Evolutionary conservation across 1,140 invertebrate genomes (phyloP).

Genomic region (Anastrepha obliqua): DNA sequence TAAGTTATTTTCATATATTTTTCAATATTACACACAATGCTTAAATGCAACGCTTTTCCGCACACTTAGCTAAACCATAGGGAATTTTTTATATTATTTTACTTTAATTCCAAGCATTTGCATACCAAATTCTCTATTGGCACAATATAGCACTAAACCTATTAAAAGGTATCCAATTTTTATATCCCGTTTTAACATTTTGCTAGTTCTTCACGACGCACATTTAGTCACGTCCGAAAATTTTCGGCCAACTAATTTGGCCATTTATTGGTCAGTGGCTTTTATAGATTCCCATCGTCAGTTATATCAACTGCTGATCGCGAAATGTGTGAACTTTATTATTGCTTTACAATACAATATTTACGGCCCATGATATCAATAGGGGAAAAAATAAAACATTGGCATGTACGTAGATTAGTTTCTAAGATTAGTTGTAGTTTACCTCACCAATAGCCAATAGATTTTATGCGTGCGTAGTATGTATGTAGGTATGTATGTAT

Average conservation of each 20-base stretch:
- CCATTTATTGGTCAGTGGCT: conserved; percentile 55
- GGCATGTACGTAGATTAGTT: no score
- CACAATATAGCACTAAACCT: conserved; percentile 60
- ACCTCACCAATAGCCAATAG: no score
- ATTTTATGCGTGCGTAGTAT: no score
- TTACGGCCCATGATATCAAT: conserved; percentile 7
- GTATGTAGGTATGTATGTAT: no score
- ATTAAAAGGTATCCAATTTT: conserved; percentile 61
- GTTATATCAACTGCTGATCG: conserved; percentile 51
- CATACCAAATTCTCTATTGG: conserved; percentile 62
- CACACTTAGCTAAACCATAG: no score
- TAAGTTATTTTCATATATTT: not conserved
- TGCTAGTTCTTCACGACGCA: conserved; percentile 54
- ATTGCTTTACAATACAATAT: conserved; percentile 61
- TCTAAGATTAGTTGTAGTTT: no score
- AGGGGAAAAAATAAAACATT: no score
- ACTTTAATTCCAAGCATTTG: not conserved
- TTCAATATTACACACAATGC: not conserved
- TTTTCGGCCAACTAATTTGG: conserved; percentile 65
- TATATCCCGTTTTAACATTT: conserved; percentile 61
- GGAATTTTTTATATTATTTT: not conserved
- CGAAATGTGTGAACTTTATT: conserved; percentile 56
- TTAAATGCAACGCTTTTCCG: not conserved
- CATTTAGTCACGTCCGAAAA: conserved; percentile 59
- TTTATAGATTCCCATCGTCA: conserved; percentile 63